Evolutionary conservation across 2,888 invertebrate species (phyloP).

Genomic region (Drosophila borealis): DNA sequence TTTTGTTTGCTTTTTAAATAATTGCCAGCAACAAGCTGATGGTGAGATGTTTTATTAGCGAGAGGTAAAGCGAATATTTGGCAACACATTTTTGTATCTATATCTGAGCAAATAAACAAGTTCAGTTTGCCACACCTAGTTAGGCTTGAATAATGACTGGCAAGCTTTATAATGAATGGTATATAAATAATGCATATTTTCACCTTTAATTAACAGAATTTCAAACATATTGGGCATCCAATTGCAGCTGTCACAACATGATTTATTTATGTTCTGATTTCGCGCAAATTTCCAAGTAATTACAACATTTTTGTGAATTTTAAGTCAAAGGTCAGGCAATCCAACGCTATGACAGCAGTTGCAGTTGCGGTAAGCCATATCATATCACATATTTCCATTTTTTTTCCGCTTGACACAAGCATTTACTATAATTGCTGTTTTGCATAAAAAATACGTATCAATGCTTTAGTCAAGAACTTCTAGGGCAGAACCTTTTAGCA

Average conservation of each 20-base stretch:
- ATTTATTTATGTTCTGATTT: slow-evolving; percentile 1
- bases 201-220: slow-evolving; percentile 1
- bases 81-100: no score
- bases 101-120: no score
- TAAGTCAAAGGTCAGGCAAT: slow-evolving; percentile 6
- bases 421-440: slow-evolving; percentile 7
- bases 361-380: slow-evolving; percentile 1
- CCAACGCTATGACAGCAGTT: slow-evolving; percentile 8
- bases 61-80: no score
- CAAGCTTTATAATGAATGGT: no score
- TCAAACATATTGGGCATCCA: not conserved
- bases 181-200: not conserved
- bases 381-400: not conserved
- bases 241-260: slow-evolving; percentile 9
- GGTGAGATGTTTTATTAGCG: no score
- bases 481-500: not conserved
- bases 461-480: no score
- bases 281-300: not conserved
- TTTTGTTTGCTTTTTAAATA: no score
- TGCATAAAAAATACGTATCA: not conserved
- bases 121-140: no score
- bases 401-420: slow-evolving; percentile 21
- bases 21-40: no score
- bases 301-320: not conserved
- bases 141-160: no score